Base-by-base conservation (phyloP, 2,797 vertebrate species). In the Hippopotamyrus pictus region DNA sequence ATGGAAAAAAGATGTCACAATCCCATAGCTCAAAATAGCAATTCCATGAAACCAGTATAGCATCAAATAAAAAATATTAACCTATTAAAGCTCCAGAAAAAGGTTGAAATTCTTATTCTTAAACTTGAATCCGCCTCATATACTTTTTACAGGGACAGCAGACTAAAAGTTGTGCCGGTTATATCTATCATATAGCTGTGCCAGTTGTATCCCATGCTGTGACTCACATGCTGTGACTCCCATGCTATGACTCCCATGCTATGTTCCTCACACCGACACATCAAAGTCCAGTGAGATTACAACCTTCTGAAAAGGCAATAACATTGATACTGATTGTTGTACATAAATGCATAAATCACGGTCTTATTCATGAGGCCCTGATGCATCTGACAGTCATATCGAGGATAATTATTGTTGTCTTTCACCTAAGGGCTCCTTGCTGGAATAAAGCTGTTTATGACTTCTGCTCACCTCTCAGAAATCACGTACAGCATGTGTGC, bases 31-130 rank as follows among this genome's bases (percentile, higher is more conserved):
- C 91, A 93, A 95, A 95, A 94, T 92, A 93, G 92, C 59, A 54
- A 50, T 90, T 91, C 89, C 5, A 62, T 93, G 91, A 93, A 94
- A 93, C 91, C 92, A 94, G 91, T 90, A 87, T 88, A 93, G 92
- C 89, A 92, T 91, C 91, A 93, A 90, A 94, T 95, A 93, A 95
- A 95, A 93, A 5, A 90, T 76, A 83, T 85, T 90, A 92, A 90
- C 17, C 51, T 90, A 90, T 92, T 95, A 93, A 95, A 96, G 91
- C 6, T 25, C 87, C 89, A 76, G 91, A 92, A 93, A 93, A 91
- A 94, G 89, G 90, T 65, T 88, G 69, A 82, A 90, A 93, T 94
- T 95, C 94, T 93, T 93, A 91, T 92, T 88, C 92, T 95, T 92
- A 94, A 95, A 94, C 89, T 91, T 90, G 92, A 92, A 92, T 89